A percentile compares a stretch with the other conserved stretches of the same genome.
Conservation (phyloP, 2,113 vertebrate genomes). For the Megalops atlanticus region DNA sequence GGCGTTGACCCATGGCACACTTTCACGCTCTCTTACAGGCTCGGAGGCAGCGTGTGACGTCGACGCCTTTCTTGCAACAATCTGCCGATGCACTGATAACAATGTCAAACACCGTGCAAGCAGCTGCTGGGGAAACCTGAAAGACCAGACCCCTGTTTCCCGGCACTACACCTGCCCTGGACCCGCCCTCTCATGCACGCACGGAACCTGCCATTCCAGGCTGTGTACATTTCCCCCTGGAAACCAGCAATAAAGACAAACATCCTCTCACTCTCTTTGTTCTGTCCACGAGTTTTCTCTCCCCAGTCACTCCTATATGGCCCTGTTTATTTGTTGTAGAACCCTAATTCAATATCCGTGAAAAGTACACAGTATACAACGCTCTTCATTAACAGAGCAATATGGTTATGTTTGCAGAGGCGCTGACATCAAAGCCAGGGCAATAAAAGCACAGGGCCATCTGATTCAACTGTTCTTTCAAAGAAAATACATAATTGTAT, state of each 20-base stretch:
- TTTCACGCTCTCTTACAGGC: too few species aligned
- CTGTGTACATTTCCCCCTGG: background rate
- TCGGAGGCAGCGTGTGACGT: too few species aligned
- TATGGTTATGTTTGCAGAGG: constrained; percentile 28
- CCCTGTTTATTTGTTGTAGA: constrained; percentile 32
- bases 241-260: background rate
- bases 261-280: background rate
- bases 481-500: background rate
- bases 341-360: constrained; percentile 14
- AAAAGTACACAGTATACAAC: background rate
- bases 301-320: background rate
- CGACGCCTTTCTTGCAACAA: background rate
- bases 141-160: constrained; percentile 45
- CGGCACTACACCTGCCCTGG: background rate
- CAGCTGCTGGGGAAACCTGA: constrained; percentile 61
- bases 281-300: background rate
- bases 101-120: background rate
- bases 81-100: background rate
- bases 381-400: constrained; percentile 19
- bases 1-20: too few species aligned
- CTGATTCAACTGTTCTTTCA: background rate
- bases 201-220: background rate
- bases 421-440: background rate
- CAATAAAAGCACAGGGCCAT: background rate
- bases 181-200: background rate